phyloP scores from a whole-genome alignment of 92 coral and sea anemone species.

The Heteractis magnifica region DNA sequence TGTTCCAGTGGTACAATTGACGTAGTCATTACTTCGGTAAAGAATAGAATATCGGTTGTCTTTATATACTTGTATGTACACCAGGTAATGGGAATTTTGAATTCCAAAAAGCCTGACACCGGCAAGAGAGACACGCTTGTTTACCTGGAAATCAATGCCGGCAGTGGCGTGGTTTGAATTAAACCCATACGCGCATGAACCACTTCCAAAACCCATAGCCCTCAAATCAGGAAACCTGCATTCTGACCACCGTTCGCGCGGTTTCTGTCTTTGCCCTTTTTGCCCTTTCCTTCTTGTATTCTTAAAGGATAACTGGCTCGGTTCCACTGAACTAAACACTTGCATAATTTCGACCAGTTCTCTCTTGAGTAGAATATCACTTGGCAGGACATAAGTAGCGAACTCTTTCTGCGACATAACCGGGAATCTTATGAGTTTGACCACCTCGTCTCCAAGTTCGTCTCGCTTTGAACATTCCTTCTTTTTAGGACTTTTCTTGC shows the following conservation, averaged over 20 bases:
- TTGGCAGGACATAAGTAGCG: constrained; percentile 16
- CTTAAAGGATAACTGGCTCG: not conserved
- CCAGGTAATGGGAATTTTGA: not conserved
- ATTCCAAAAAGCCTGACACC: constrained; percentile 19
- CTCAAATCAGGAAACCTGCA: not conserved
- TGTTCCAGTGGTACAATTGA: not conserved
- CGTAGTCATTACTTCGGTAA: not conserved
- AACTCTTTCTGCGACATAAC: constrained; percentile 31
- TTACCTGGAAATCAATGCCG: constrained; percentile 6
- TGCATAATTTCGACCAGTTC: constrained; percentile 27
- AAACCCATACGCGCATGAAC: not conserved
- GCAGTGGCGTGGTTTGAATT: too few relatives aligned
- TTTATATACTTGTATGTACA: not conserved
- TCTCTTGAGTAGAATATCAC: not conserved
- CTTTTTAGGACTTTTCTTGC: not conserved
- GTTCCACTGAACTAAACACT: not conserved
- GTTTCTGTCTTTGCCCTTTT: not conserved
- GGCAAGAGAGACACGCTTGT: constrained; percentile 28
- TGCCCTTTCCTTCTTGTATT: constrained; percentile 11
- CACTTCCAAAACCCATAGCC: not conserved
- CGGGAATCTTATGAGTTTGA: constrained; percentile 32
- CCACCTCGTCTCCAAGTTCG: constrained; percentile 20
- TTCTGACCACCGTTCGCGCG: constrained; percentile 14
- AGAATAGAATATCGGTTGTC: not conserved
- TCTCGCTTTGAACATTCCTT: constrained; percentile 1